Evolutionary conservation across 1,140 invertebrate species (phyloP), one percentile per base, ranked within the genome.

Genomic region (Rhagoletis pomonella): DNA sequence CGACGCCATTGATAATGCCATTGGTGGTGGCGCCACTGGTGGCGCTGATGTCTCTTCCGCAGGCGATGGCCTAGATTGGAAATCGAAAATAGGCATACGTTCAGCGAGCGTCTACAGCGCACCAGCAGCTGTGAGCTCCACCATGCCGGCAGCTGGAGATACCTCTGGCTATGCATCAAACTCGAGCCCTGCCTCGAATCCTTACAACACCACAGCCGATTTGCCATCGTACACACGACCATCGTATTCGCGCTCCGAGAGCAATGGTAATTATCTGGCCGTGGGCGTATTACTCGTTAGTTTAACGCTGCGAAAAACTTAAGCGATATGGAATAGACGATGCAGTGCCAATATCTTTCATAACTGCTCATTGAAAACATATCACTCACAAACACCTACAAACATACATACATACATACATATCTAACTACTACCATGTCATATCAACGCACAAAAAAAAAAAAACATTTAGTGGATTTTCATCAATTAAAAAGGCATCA

Each of bases 261-360:
- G 89, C 91, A 92, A 92, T 89, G 91, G 91, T 92, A 92, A 92
- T 92, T 92, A 92, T 92, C 89, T 92, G 87, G 91, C 91, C 39
- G 90, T 92, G 87, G 91, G 91, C 89, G 91, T 92, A 47, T 89
- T 92, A 62, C 90, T 92, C 67, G 91, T 92, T 90, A 92, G 91
- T 89, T 88, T 92, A 86, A 92, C 91, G 87, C 89, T 92, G 88
- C 90, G 91, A 81, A 92, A 92, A 89, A 89, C 90, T 88, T 92
- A 90, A 84, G 86, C 62, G 47, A 29, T 55, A 47, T 81, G 47
- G 50, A 9, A 50, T 5, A n/a, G 64, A 29, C 47, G 64, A 47
- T 65, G 50, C 9, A 73, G 87, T 87, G 65, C 60, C 62, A 85
- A 65, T 85, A n/a, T 55, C 42, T 42, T 67, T 67, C 62, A 65